Evolutionary conservation across 30 jellyfish, hydroid and myxozoan genomes (phyloP), one percentile per base, ranked within the genome.

Genomic region (Catostylus mosaicus): DNA sequence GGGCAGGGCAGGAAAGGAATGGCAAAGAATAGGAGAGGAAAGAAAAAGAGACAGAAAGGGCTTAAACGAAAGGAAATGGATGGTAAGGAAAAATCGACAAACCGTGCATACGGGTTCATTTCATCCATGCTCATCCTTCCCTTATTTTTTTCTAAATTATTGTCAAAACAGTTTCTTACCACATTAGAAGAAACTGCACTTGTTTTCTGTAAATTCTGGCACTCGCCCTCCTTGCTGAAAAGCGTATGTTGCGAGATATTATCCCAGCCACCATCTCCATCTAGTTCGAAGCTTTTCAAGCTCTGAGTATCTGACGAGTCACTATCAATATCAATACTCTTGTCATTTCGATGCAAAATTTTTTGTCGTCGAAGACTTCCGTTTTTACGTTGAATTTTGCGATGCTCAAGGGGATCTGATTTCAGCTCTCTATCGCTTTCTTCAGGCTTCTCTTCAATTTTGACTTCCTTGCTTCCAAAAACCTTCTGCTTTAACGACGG

Each of bases 221-320:
- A 86, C 9, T 59, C 92, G 11, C 56, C 71, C 3, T 57, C 81
- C 59, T 47, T 75, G 61, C 66, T 43, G 16, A 40, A 54, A 65
- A 88, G 19, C 1, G 87, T 86, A 40, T 93, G 96, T 19, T 93
- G 98, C 20, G 98, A 86, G 27, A 93, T 93, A 64, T 93, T 86
- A 71, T 93, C 98, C 98, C 98, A 93, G 5, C 73, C 98, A 2
- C 84, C 94, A 38, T 77, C 97, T 27, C 90, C 89, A 67, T 76
- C 96, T 4, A 84, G 40, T 34, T 71, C 84, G 47, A 67, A 18
- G 45, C 88, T 84, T 5, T 26, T 59, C 63, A 67, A 38, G 29
- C 92, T 82, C 63, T 36, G 79, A 29, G 60, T n/a, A 33, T 82
- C 92, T 35, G 92, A 82, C 0, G 92, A 68, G 23, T 82, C 92